phyloP scores from a whole-genome alignment of 2,888 invertebrate species.

The Morinoia aosen region DNA sequence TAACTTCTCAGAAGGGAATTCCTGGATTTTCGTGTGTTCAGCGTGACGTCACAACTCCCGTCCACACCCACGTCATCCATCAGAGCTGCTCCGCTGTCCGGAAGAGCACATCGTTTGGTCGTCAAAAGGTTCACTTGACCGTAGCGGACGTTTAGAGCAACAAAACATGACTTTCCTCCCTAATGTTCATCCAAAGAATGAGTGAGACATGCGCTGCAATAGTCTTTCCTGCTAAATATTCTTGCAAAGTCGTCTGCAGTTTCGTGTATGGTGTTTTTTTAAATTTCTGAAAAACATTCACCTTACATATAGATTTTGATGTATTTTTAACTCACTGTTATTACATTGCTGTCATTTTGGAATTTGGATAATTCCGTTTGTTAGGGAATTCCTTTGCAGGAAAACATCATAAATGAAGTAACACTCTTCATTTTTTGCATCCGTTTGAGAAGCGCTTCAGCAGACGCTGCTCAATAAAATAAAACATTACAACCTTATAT shows the following conservation, averaged over 20 bases:
- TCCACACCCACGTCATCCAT: neutral
- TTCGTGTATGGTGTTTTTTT: neutral
- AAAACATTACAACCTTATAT: neutral
- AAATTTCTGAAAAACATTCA: neutral
- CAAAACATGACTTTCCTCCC: neutral
- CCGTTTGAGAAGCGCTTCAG: neutral
- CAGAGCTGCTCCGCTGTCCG: neutral
- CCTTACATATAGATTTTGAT: neutral
- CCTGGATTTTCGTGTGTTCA: neutral
- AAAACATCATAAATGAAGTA: neutral
- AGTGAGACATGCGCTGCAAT: neutral
- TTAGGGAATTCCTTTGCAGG: neutral
- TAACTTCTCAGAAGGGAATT: too few relatives aligned
- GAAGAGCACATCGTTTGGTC: neutral
- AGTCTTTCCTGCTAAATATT: neutral
- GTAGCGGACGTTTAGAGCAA: neutral
- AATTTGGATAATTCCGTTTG: neutral
- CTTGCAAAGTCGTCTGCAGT: neutral
- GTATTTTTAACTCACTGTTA: neutral
- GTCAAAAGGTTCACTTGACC: neutral
- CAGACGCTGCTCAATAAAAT: neutral
- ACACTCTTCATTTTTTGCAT: neutral
- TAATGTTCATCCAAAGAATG: neutral
- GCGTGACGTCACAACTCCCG: neutral
- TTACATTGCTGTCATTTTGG: neutral